Base-by-base conservation (phyloP, 1,140 invertebrate species). In the Halictus rubicundus region DNA sequence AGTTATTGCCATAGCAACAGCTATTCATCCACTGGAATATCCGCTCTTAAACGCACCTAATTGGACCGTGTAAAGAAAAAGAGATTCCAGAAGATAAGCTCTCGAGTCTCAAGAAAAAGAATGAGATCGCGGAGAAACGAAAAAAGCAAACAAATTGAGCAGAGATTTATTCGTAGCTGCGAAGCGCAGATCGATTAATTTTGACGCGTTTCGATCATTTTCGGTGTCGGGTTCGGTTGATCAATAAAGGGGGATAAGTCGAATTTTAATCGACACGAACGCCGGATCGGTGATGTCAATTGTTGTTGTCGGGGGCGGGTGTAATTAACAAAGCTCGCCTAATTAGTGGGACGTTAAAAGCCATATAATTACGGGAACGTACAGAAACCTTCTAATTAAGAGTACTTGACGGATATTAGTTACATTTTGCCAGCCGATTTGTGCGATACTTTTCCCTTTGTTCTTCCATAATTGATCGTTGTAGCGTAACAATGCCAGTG, bases 341-440 rank as follows among this genome's bases (percentile, higher is more conserved):
- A 72, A 78, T 78, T 78, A 78, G 76, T 23, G 3, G 32, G 19
- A 4, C 69, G 60, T 72, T 64, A 72, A 78, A 78, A 78, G 69
- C 63, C 46, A 65, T 78, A 63, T 57, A 72, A 78, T 78, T 78
- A 65, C 37, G 25, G 46, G 27, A 32, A 16, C 52, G 49, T 46
- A 23, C 23, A 21, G 49, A 65, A 65, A 65, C 69, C 23, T 25
- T n/a, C 68, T 78, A 78, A 78, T 78, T 72, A 72, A 23, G 37
- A 21, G 21, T 39, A 23, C 42, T 64, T 42, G 46, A 63, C n/a
- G 39, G 68, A 71, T 54, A 23, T 64, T 71, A 46, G 46, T 54
- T 64, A 78, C 16, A 27, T 52, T 52, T 0, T 27, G 2, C 2
- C 14, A 3, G 42, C 3, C 23, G 64, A 19, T 46, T 66, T 46